Conservation (phyloP, 2,797 vertebrate genomes). For the Bradypodion ventrale region DNA sequence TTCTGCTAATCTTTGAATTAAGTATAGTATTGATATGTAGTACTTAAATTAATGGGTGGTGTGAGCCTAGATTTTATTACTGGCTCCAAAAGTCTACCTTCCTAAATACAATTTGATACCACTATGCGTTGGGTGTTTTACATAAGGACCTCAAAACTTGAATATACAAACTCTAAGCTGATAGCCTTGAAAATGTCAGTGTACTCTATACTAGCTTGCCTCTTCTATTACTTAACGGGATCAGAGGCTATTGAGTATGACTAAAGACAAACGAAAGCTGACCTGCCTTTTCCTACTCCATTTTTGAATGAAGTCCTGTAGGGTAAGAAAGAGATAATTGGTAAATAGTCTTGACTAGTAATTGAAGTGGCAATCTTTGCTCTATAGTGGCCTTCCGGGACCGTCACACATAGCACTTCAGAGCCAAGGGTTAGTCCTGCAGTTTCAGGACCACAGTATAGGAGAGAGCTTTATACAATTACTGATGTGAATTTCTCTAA, state of each 20-base stretch:
- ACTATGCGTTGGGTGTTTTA: conserved; percentile 74
- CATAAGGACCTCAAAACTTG: conserved; percentile 79
- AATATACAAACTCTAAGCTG: conserved; percentile 73
- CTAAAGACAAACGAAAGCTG: not conserved
- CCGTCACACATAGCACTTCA: conserved; percentile 77
- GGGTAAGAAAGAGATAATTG: not conserved
- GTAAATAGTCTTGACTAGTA: conserved; percentile 22
- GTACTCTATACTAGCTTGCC: conserved; percentile 72
- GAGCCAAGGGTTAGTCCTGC: conserved; percentile 78
- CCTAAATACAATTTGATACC: conserved; percentile 70
- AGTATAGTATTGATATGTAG: conserved; percentile 53
- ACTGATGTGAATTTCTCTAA: conserved; percentile 85
- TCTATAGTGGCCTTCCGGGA: conserved; percentile 81
- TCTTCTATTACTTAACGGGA: conserved; percentile 29
- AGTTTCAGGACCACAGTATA: conserved; percentile 78
- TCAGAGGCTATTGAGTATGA: not conserved
- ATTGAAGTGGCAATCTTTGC: conserved; percentile 47
- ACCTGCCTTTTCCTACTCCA: conserved; percentile 4
- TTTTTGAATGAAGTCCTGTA: not conserved
- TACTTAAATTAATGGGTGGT: conserved; percentile 58
- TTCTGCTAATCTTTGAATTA: conserved; percentile 62
- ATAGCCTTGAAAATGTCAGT: conserved; percentile 74
- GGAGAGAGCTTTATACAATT: conserved; percentile 83
- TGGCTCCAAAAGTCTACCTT: conserved; percentile 65
- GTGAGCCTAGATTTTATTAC: conserved; percentile 60